phyloP scores from a whole-genome alignment of 2,888 invertebrate species.

The Xestobium rufovillosum region DNA sequence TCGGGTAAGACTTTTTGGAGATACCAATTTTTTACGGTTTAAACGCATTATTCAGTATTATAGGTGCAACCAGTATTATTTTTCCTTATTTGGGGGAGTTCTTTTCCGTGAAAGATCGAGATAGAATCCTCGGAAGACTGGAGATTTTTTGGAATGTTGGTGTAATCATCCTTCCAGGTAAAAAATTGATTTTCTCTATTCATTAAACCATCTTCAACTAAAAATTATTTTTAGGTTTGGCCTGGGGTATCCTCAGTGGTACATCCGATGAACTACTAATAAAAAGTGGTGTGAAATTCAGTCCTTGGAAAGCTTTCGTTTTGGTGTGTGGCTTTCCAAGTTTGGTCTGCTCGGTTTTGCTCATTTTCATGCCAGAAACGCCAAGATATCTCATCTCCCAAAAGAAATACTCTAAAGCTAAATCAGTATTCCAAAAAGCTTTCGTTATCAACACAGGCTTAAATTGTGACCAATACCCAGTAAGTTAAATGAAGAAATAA shows the following conservation, averaged over 20 bases:
- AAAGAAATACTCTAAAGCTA: slow-evolving; percentile 46
- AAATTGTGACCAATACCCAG: slow-evolving; percentile 44
- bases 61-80: slow-evolving; percentile 53
- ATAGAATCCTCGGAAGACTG: slow-evolving; percentile 50
- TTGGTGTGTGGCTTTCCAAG: slow-evolving; percentile 54
- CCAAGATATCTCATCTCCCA: slow-evolving; percentile 50
- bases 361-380: slow-evolving; percentile 52
- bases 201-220: slow-evolving; percentile 4
- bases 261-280: slow-evolving; percentile 32
- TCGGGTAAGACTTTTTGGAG: slow-evolving; percentile 40
- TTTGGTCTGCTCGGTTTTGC: slow-evolving; percentile 45
- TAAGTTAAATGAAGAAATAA: slow-evolving; percentile 32
- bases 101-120: slow-evolving; percentile 47
- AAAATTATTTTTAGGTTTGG: slow-evolving; percentile 38
- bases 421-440: slow-evolving; percentile 48
- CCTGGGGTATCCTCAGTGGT: slow-evolving; percentile 42
- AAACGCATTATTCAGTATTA: slow-evolving; percentile 41
- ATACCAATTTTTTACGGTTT: neutral
- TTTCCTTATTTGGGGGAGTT: slow-evolving; percentile 55
- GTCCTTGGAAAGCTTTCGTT: slow-evolving; percentile 58
- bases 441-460: slow-evolving; percentile 49
- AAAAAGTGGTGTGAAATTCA: slow-evolving; percentile 39
- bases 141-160: slow-evolving; percentile 57
- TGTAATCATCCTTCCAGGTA: slow-evolving; percentile 52
- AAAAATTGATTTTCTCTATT: slow-evolving; percentile 18